Conservation (phyloP, 2,113 vertebrate genomes). For the Arvicanthis niloticus region DNA sequence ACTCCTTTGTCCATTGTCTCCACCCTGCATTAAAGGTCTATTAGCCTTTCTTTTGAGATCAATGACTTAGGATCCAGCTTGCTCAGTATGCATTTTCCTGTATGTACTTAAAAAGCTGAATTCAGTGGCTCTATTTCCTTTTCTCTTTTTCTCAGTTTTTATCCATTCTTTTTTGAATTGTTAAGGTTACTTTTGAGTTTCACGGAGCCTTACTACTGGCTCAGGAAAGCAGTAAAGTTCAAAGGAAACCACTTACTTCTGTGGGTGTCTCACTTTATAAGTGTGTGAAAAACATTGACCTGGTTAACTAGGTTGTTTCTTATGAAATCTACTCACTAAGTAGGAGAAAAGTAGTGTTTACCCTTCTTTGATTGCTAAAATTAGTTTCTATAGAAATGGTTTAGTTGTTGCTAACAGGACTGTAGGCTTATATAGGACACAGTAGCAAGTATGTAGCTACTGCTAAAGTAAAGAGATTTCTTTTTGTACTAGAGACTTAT, state of each 20-base stretch:
- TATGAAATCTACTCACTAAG: conserved; percentile 20
- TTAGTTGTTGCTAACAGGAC: conserved; percentile 68
- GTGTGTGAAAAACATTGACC: conserved; percentile 1
- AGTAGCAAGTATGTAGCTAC: conserved; percentile 80
- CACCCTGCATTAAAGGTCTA: neutral
- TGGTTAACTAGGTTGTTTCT: neutral
- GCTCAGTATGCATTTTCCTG: neutral
- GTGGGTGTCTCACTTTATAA: conserved; percentile 35
- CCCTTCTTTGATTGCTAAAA: conserved; percentile 33
- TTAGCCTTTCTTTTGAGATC: neutral
- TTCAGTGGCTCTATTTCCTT: neutral
- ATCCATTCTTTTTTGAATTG: neutral
- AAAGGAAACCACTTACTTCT: neutral
- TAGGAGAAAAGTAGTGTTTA: conserved; percentile 47
- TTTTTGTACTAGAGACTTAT: conserved; percentile 84
- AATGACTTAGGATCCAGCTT: neutral
- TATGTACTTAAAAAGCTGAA: conserved; percentile 12
- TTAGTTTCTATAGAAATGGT: conserved; percentile 68
- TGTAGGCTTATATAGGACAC: conserved; percentile 51
- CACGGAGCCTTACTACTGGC: neutral
- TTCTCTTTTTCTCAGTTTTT: neutral
- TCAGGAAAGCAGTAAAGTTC: neutral
- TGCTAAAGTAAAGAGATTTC: conserved; percentile 84
- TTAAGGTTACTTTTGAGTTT: neutral
- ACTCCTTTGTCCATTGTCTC: neutral